phyloP scores from a whole-genome alignment of 2,797 vertebrate genomes.

The Periparus ater region DNA sequence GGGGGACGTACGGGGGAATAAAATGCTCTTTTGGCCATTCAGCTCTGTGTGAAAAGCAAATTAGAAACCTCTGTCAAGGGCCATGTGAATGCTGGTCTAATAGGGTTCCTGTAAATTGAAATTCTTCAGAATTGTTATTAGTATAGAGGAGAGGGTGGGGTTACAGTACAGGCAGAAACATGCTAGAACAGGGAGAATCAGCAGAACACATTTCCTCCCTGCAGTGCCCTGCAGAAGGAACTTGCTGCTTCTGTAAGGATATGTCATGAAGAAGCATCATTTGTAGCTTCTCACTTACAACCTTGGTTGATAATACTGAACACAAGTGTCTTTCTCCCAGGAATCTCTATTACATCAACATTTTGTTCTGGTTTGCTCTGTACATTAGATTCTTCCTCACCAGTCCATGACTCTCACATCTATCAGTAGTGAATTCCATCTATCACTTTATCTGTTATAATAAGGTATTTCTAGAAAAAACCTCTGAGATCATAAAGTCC shows the following conservation, averaged over 20 bases:
- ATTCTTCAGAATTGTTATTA: neutral
- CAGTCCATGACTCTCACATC: neutral
- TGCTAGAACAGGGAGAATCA: neutral
- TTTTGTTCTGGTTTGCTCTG: neutral
- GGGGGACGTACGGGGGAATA: constrained; percentile 85
- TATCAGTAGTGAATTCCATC: neutral
- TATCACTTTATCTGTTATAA: neutral
- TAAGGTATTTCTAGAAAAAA: neutral
- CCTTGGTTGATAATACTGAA: neutral
- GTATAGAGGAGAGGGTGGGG: neutral
- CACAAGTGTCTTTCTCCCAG: neutral
- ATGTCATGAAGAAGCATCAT: too few species aligned
- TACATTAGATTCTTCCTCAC: neutral
- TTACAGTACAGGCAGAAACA: neutral
- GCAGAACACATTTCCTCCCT: neutral
- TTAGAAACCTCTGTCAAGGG: neutral
- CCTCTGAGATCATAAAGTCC: neutral
- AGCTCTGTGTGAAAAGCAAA: constrained; percentile 70
- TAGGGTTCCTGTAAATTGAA: neutral
- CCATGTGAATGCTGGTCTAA: neutral
- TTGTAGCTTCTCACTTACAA: too few species aligned
- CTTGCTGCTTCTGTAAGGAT: neutral
- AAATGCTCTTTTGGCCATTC: constrained; percentile 95
- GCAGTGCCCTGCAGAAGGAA: neutral
- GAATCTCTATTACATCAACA: neutral